These are phyloP conservation scores for Danionella dracula DNA, from an alignment of 2,797 vertebrate species.

Conservation along the genomic window DNA sequence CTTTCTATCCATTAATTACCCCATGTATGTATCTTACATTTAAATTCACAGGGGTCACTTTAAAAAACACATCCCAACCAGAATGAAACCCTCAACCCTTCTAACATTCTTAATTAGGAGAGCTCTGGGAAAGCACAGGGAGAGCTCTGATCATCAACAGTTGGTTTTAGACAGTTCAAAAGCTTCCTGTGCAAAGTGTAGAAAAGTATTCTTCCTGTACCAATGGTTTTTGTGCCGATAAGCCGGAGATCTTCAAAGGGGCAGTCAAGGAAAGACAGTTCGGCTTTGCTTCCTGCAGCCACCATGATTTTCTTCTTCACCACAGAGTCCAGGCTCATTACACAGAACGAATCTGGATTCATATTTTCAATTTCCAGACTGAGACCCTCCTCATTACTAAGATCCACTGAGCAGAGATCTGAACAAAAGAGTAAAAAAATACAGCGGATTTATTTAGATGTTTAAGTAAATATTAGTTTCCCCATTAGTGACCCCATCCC, in stretches of 20 bases:
- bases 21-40: too few species aligned
- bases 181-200: too few species aligned
- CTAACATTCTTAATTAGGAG: neutral
- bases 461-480: too few species aligned
- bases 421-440: neutral
- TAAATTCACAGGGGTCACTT: neutral
- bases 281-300: conserved; percentile 48
- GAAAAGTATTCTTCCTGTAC: conserved; percentile 48
- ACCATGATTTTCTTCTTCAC: conserved; percentile 55
- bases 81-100: neutral
- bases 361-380: conserved; percentile 63
- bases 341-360: conserved; percentile 58
- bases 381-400: conserved; percentile 46
- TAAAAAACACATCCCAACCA: neutral
- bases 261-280: conserved; percentile 71
- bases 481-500: too few species aligned
- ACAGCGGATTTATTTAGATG: neutral
- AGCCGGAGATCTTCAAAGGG: conserved; percentile 58
- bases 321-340: conserved; percentile 60
- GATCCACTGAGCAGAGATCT: conserved; percentile 66
- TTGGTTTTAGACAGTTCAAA: too few species aligned
- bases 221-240: conserved; percentile 57
- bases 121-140: neutral
- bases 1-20: too few species aligned
- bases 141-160: too few species aligned